These are phyloP conservation scores for Cacatua alba DNA, from an alignment of 2,113 vertebrate species.

Conservation along the genomic window DNA sequence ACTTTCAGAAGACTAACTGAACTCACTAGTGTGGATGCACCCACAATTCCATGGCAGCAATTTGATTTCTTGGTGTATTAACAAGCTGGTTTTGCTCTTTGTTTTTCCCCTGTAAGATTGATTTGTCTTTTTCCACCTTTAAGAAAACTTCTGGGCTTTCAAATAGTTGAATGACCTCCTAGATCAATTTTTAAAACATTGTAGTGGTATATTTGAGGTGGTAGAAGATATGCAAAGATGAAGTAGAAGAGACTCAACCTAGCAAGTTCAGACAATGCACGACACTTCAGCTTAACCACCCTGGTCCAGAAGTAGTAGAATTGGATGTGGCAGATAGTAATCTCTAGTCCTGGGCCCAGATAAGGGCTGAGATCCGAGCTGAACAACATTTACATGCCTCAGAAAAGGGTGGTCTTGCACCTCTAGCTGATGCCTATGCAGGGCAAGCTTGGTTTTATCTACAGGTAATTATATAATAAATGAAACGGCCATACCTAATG, in stretches of 20 bases:
- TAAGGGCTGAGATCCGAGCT: neutral
- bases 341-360: neutral
- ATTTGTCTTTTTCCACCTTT: neutral
- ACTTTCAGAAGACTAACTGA: neutral
- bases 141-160: neutral
- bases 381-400: neutral
- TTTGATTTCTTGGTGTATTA: neutral
- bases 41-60: neutral
- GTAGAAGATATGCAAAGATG: neutral
- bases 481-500: neutral
- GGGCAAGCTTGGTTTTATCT: neutral
- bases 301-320: neutral
- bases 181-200: neutral
- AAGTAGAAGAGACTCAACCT: neutral
- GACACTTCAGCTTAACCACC: neutral
- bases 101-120: neutral
- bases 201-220: neutral
- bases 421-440: neutral
- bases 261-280: neutral
- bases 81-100: neutral
- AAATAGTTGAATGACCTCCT: neutral
- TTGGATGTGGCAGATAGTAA: neutral
- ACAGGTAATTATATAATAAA: neutral
- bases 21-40: neutral
- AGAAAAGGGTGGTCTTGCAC: neutral